phyloP scores from a whole-genome alignment of 2,113 vertebrate genomes.

The Isurus oxyrinchus region DNA sequence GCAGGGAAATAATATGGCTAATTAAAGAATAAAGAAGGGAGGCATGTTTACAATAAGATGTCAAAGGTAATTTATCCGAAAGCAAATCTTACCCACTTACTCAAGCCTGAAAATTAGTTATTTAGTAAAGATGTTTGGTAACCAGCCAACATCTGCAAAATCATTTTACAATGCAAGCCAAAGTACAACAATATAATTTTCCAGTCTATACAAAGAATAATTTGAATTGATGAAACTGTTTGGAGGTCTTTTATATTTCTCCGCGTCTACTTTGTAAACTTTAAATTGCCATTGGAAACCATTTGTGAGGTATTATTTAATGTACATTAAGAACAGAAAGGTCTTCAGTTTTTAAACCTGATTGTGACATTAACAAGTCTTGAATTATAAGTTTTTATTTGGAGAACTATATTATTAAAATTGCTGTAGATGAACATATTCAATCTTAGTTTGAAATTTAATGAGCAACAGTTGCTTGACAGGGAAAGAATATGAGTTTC shows the following conservation, averaged over 20 bases:
- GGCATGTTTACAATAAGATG: background rate
- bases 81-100: background rate
- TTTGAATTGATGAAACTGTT: background rate
- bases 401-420: background rate
- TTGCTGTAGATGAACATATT: too few species aligned
- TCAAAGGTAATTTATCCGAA: background rate
- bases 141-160: background rate
- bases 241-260: background rate
- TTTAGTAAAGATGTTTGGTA: background rate
- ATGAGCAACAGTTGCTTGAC: background rate
- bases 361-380: background rate
- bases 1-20: background rate
- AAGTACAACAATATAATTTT: background rate
- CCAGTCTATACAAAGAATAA: background rate
- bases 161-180: background rate
- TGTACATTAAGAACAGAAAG: background rate
- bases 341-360: background rate
- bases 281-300: background rate
- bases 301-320: background rate
- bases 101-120: background rate
- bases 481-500: background rate
- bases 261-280: background rate
- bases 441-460: too few species aligned
- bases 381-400: background rate
- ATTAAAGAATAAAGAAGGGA: background rate